Conservation (phyloP, 1,140 invertebrate species). For the Macrobrachium nipponense region DNA sequence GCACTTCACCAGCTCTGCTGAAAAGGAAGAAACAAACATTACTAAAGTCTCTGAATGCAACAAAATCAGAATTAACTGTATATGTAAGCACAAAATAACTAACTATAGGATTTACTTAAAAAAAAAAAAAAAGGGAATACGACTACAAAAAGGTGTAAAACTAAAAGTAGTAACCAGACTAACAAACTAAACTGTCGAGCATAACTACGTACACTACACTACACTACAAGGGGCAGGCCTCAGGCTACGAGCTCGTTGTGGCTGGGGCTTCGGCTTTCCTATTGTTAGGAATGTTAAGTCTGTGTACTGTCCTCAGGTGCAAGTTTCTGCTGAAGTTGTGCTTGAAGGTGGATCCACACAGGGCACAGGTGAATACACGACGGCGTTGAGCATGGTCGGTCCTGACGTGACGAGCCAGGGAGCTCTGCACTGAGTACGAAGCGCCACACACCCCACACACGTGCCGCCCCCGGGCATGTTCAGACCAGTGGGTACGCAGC, state of each 20-base stretch:
- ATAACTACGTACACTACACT: constrained; percentile 58
- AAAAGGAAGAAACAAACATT: constrained; percentile 1
- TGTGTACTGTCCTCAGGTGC: constrained; percentile 57
- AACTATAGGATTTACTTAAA: constrained; percentile 2
- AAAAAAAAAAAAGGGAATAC: constrained; percentile 6
- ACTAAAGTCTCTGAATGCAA: not conserved
- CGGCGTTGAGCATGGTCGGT: constrained; percentile 56
- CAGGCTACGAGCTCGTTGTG: constrained; percentile 39
- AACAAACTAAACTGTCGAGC: constrained; percentile 21
- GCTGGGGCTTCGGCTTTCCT: constrained; percentile 40
- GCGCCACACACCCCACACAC: constrained; percentile 50
- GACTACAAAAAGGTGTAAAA: constrained; percentile 19
- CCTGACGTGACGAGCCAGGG: constrained; percentile 50
- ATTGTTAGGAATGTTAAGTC: constrained; percentile 59
- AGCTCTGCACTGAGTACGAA: constrained; percentile 55
- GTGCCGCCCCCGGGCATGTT: constrained; percentile 43
- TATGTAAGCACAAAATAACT: constrained; percentile 21
- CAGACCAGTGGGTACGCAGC: constrained; percentile 43
- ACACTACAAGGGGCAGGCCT: constrained; percentile 48
- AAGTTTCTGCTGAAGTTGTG: constrained; percentile 62
- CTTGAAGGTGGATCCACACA: constrained; percentile 58
- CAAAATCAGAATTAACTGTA: constrained; percentile 6
- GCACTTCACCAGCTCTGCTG: constrained; percentile 90
- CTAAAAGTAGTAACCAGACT: constrained; percentile 13
- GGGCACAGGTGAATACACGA: constrained; percentile 50